A percentile compares a stretch with the other conserved stretches of the same genome.
Evolutionary conservation across 2,888 invertebrate genomes (phyloP).

Genomic region (Venustoraphidia nigricollis): DNA sequence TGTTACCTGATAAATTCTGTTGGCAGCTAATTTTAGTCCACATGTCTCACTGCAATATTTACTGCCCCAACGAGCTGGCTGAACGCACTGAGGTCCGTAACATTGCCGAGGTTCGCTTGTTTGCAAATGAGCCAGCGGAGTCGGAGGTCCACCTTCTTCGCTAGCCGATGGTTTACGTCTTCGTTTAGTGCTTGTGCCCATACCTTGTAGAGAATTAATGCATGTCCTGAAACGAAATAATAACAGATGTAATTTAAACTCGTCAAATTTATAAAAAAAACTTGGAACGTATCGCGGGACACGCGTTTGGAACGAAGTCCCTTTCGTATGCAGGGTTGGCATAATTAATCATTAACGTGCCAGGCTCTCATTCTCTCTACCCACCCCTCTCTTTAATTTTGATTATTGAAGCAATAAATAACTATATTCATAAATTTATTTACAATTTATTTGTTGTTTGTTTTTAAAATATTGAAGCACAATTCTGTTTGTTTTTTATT

Average conservation of each 20-base stretch:
- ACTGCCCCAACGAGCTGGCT: conserved; percentile 57
- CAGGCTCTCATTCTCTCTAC: no score
- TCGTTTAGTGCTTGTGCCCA: conserved; percentile 22
- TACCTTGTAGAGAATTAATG: conserved; percentile 11
- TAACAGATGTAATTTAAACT: background rate
- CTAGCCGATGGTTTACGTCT: conserved; percentile 30
- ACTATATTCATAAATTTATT: no score
- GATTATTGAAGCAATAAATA: no score
- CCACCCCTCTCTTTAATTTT: no score
- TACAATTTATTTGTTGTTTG: no score
- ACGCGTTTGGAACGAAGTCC: no score
- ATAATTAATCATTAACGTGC: no score
- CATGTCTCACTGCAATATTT: conserved; percentile 92
- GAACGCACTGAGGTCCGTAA: conserved; percentile 76
- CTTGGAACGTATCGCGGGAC: no score
- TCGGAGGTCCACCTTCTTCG: conserved; percentile 28
- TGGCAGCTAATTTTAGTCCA: conserved; percentile 75
- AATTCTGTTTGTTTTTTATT: no score
- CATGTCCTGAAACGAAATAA: conserved; percentile 4
- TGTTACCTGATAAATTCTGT: conserved; percentile 62
- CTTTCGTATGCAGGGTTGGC: no score
- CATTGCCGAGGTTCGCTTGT: conserved; percentile 64
- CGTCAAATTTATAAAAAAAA: background rate
- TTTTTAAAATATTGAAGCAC: no score
- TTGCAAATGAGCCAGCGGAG: conserved; percentile 35